Evolutionary conservation across 2,888 invertebrate genomes (phyloP).

Genomic region (Arctia plantaginis): DNA sequence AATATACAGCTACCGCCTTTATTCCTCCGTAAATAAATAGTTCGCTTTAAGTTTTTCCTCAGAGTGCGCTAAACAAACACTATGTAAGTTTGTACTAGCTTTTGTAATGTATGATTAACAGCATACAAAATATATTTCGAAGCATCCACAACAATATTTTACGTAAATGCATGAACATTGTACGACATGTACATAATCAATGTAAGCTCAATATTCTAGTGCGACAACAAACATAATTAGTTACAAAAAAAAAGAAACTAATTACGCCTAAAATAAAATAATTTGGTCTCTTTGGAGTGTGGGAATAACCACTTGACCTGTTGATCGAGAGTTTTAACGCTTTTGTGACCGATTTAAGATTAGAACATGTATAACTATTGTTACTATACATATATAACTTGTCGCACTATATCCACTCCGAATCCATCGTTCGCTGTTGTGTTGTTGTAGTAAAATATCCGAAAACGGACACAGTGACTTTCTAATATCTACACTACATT

Average conservation of each 20-base stretch:
- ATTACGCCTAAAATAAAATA: no score
- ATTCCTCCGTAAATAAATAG: neutral
- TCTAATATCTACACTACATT: conserved; percentile 46
- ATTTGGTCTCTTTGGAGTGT: neutral
- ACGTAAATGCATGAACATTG: conserved; percentile 11
- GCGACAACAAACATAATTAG: neutral
- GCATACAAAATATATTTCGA: neutral
- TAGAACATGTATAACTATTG: neutral
- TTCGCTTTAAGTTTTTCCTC: neutral
- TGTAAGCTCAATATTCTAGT: conserved; percentile 25
- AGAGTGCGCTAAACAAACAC: neutral
- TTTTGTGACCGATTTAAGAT: no score
- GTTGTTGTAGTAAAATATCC: conserved; percentile 54
- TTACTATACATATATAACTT: no score
- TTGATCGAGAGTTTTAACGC: neutral
- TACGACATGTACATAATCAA: neutral
- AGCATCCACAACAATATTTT: neutral
- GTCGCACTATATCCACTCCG: conserved; percentile 33
- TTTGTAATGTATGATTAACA: neutral
- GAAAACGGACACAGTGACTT: conserved; percentile 60
- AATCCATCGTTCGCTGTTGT: conserved; percentile 28
- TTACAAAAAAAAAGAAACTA: no score
- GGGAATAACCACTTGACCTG: neutral
- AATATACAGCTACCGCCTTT: neutral
- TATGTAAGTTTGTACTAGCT: no score